phyloP scores from a whole-genome alignment of 2,888 invertebrate species.

The Imbricaverruca yamaguchii region DNA sequence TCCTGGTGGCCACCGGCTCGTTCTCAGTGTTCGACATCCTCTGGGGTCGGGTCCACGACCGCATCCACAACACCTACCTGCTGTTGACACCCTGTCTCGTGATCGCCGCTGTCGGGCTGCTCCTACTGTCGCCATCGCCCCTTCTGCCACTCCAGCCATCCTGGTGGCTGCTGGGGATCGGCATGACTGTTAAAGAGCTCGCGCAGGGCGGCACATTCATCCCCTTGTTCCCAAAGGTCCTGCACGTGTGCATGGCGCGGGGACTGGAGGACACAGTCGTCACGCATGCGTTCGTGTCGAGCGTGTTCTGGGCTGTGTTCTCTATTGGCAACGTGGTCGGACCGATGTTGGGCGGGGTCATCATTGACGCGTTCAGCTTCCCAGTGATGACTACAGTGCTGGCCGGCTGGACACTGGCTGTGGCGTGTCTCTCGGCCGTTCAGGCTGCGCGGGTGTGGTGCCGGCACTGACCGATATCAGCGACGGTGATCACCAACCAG shows the following conservation, averaged over 20 bases:
- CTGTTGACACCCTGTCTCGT: slow-evolving; percentile 64
- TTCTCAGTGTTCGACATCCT: not conserved
- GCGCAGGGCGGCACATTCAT: not conserved
- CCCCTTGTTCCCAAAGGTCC: not conserved
- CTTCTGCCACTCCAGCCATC: slow-evolving; percentile 35
- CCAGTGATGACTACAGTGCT: not conserved
- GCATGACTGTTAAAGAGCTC: not conserved
- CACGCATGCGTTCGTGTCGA: slow-evolving; percentile 14
- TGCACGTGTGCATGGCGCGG: not conserved
- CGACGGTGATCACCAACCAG: too few relatives aligned
- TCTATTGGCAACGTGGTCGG: slow-evolving; percentile 5
- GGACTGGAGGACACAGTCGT: not conserved
- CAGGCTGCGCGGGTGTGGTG: not conserved
- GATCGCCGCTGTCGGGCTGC: slow-evolving; percentile 53
- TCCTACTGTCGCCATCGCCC: slow-evolving; percentile 62
- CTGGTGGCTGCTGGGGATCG: slow-evolving; percentile 15
- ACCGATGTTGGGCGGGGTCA: not conserved
- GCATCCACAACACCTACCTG: slow-evolving; percentile 60
- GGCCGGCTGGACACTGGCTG: not conserved
- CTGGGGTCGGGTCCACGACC: slow-evolving; percentile 49
- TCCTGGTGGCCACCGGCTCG: slow-evolving; percentile 9
- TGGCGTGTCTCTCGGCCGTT: not conserved
- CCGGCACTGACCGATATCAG: too few relatives aligned
- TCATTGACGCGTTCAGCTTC: not conserved
- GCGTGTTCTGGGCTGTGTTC: slow-evolving; percentile 3